Percentiles rank a stretch among this genome's conserved stretches.
phyloP scores from a whole-genome alignment of 2,888 invertebrate species.

The Ephialtes manifestator region DNA sequence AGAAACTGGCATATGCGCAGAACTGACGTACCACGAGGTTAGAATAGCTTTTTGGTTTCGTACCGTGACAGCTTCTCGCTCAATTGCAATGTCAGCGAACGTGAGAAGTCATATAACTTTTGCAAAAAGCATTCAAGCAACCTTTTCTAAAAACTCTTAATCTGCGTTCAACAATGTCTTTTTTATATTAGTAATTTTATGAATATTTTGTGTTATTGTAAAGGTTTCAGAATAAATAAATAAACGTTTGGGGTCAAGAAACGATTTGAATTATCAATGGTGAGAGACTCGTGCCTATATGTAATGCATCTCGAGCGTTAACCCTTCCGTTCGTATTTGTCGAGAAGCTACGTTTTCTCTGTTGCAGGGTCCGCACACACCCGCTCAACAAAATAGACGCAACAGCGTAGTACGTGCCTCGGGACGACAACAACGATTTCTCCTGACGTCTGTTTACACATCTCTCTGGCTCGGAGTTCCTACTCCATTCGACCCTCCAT shows the following conservation, averaged over 20 bases:
- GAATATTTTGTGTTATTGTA: not conserved
- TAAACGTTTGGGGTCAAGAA: not conserved
- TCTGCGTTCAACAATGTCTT: not conserved
- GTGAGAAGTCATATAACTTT: conserved; percentile 4
- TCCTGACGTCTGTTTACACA: conserved; percentile 46
- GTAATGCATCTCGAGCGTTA: conserved; percentile 46
- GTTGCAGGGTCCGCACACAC: conserved; percentile 23
- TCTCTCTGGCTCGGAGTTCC: not conserved
- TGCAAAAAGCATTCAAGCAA: not conserved
- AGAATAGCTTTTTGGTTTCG: conserved; percentile 12
- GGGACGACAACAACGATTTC: conserved; percentile 77
- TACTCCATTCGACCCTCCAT: not conserved
- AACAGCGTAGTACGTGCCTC: conserved; percentile 82
- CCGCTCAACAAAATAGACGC: conserved; percentile 80
- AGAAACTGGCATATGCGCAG: conserved; percentile 54
- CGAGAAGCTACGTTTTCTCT: conserved; percentile 24
- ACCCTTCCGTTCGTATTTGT: conserved; percentile 49
- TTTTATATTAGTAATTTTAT: not conserved
- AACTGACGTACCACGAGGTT: conserved; percentile 10
- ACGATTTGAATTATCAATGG: not conserved
- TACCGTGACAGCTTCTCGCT: conserved; percentile 42
- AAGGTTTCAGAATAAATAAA: not conserved
- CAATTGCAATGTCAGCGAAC: conserved; percentile 1
- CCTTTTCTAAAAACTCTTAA: not conserved
- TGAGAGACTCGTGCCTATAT: conserved; percentile 4